These are phyloP conservation scores for Falco cherrug DNA, from an alignment of 2,797 vertebrate genomes.

Conservation along the genomic window DNA sequence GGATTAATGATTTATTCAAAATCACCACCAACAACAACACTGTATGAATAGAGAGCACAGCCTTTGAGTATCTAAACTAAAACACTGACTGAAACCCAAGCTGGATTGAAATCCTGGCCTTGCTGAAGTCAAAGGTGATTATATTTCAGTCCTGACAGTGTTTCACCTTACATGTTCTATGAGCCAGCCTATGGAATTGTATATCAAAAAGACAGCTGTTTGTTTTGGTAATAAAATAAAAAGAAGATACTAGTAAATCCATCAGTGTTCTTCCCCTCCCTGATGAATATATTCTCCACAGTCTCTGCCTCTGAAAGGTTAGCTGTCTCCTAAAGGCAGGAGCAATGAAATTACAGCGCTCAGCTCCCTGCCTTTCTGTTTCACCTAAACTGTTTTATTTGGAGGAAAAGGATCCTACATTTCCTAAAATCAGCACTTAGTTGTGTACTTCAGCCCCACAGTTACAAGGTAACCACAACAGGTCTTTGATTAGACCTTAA, in stretches of 20 bases:
- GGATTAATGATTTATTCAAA: background rate
- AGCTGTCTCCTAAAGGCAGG: background rate
- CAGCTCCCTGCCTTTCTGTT: background rate
- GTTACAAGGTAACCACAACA: background rate
- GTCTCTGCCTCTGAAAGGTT: background rate
- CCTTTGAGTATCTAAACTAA: background rate
- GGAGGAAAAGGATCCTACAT: background rate
- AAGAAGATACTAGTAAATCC: constrained; percentile 38
- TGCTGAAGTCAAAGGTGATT: constrained; percentile 7
- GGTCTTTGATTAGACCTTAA: background rate
- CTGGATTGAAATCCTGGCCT: background rate
- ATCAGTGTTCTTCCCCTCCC: background rate
- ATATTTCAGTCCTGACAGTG: constrained; percentile 16
- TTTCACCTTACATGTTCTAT: background rate
- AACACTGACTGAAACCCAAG: background rate
- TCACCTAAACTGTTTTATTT: background rate
- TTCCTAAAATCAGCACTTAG: background rate
- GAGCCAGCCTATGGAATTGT: background rate
- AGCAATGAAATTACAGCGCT: background rate
- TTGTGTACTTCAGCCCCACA: background rate
- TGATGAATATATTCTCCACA: constrained; percentile 27
- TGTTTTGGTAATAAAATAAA: constrained; percentile 59
- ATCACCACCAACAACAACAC: accelerated
- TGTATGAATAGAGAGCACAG: background rate
- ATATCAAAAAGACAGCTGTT: constrained; percentile 47